phyloP scores from a whole-genome alignment of 92 coral and sea anemone species.

The Siderastrea siderea region DNA sequence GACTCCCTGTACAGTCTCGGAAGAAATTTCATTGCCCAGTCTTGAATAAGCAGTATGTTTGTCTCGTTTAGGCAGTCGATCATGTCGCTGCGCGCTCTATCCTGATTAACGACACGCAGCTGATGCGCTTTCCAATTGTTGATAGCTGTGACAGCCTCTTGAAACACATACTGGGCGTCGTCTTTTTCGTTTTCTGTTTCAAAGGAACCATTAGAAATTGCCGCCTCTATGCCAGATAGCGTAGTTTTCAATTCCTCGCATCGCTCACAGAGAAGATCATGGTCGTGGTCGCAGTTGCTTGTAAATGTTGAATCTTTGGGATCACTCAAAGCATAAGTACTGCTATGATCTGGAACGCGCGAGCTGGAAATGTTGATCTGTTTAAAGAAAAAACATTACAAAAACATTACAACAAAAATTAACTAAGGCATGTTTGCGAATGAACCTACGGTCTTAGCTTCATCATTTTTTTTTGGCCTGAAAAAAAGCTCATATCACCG shows the following conservation, averaged over 20 bases:
- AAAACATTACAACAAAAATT: neutral
- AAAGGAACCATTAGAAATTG: neutral
- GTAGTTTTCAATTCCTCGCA: too few species aligned
- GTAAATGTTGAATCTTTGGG: neutral
- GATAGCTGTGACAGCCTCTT: conserved; percentile 15
- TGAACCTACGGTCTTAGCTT: too few species aligned
- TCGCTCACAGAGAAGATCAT: too few species aligned
- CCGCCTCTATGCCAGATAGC: neutral
- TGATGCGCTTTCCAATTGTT: conserved; percentile 29
- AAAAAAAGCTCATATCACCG: too few species aligned
- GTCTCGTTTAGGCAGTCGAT: neutral
- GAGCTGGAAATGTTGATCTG: neutral
- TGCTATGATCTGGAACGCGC: neutral
- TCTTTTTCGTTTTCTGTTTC: conserved; percentile 18
- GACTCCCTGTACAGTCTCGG: conserved; percentile 41
- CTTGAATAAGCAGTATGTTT: conserved; percentile 20
- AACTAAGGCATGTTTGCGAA: too few species aligned
- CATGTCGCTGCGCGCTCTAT: too few species aligned
- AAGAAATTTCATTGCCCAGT: conserved; percentile 48
- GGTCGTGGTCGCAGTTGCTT: too few species aligned
- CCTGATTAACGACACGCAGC: neutral
- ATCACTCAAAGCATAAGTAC: neutral
- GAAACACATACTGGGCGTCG: conserved; percentile 8
- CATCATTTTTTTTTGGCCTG: too few species aligned
- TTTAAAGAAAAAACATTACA: neutral